Base-by-base conservation (phyloP, 2,888 invertebrate genomes). In the Parthenolecanium corni region DNA sequence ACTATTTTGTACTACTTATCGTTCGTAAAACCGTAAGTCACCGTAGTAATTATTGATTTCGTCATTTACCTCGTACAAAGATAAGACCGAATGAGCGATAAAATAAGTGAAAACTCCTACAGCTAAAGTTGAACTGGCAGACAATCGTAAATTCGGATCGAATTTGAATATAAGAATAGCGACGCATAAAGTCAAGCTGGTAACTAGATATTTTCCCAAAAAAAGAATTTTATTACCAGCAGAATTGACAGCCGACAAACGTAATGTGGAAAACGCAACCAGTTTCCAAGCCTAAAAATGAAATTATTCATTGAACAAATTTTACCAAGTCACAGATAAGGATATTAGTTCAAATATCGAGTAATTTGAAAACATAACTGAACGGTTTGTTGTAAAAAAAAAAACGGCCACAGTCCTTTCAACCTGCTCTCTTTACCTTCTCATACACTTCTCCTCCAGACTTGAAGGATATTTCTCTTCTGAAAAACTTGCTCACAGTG, bases 151-250 rank as follows among this genome's bases (percentile, higher is more conserved):
- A 64, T 84, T 82, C 0, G 81, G 73, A 73, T 85, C 82, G 66
- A 83, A 79, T 70, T 85, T 83, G 70, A 92, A 80, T 67, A 88
- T 75, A 56, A 91, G 76, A 54, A 93, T 76, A 21, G 88, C 89
- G 53, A 89, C 78, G 58, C 83, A 80, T 25, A 89, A 90, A 0
- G 89, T 89, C 4, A 89, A 76, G 0, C 89, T 86, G 4, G 91
- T 90, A 63, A 94, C 89, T 65, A 82, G 80, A 70, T 84, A 78
- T 62, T 89, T 89, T 62, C 90, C 92, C 67, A 96, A 77, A 73
- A 96, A 92, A 52, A 96, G 76, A 66, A 95, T 85, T 72, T 94
- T 93, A 74, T 92, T 92, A 4, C 94, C 95, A 49, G 93, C 82
- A 68, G 89, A 86, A 76, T 95, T 95, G 64, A 96, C 87, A 0